A percentile compares a stretch with the other conserved stretches of the same genome.
Conservation (phyloP, 2,113 vertebrate species). For the Ancistrus triradiatus region DNA sequence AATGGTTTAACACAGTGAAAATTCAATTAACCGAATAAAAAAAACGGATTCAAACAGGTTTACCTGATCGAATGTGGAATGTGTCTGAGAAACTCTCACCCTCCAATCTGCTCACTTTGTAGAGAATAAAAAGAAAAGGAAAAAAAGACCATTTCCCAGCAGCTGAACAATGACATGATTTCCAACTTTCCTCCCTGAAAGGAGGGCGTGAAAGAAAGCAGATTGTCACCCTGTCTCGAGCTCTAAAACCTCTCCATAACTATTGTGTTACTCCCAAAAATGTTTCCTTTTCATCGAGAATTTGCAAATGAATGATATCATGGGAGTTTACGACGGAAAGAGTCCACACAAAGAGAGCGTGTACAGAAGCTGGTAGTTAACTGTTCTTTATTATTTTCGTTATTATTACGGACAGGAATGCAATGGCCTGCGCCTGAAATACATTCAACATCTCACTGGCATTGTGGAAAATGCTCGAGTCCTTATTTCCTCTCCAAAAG, state of each 20-base stretch:
- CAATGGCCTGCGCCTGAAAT: constrained; percentile 66
- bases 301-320: constrained; percentile 12
- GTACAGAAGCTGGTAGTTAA: constrained; percentile 61
- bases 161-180: constrained; percentile 6
- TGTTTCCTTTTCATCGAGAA: neutral
- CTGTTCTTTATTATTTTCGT: constrained; percentile 77
- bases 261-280: neutral
- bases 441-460: constrained; percentile 75
- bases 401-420: constrained; percentile 76
- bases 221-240: constrained; percentile 1
- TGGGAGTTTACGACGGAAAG: constrained; percentile 6
- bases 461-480: constrained; percentile 52
- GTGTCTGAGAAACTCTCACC: too few species aligned
- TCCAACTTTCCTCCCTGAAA: neutral
- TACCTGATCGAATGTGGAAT: too few species aligned
- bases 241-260: neutral
- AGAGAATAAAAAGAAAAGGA: neutral
- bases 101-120: too few species aligned
- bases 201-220: neutral
- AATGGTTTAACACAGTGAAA: too few species aligned
- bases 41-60: too few species aligned
- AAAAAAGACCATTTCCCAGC: constrained; percentile 6
- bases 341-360: constrained; percentile 38
- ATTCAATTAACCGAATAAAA: too few species aligned
- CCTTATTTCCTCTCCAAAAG: constrained; percentile 40